These are phyloP conservation scores for Tympanoctomys barrerae DNA, from an alignment of 2,797 vertebrate species.

Conservation along the genomic window DNA sequence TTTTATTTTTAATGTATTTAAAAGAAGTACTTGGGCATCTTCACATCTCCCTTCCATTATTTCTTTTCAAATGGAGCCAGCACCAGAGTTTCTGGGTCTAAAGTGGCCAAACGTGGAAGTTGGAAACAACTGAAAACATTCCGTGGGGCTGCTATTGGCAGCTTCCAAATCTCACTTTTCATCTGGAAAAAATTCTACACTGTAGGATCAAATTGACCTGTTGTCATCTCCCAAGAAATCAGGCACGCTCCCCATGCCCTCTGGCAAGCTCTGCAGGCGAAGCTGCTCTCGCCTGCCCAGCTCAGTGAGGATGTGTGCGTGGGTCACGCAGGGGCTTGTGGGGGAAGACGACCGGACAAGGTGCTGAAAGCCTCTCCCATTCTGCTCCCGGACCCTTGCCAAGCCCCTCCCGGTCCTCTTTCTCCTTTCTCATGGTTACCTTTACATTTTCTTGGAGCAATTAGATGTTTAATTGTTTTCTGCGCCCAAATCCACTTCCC, in stretches of 20 bases:
- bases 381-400: neutral
- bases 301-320: accelerated
- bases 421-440: neutral
- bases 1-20: slow-evolving; percentile 17
- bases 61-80: neutral
- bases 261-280: neutral
- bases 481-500: neutral
- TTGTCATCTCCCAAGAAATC: neutral
- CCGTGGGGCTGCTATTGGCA: neutral
- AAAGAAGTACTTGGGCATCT: neutral
- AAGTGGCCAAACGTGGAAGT: neutral
- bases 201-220: neutral
- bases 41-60: neutral
- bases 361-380: accelerated
- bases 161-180: neutral
- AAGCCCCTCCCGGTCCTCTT: neutral
- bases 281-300: neutral
- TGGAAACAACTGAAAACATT: neutral
- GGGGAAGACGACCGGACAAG: neutral
- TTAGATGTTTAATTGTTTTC: neutral
- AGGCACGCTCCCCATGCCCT: accelerated
- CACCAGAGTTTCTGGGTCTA: neutral
- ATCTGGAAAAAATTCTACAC: neutral
- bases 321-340: accelerated
- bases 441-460: neutral